phyloP scores from a whole-genome alignment of 1,140 invertebrate species.

The Dendroctonus valens region DNA sequence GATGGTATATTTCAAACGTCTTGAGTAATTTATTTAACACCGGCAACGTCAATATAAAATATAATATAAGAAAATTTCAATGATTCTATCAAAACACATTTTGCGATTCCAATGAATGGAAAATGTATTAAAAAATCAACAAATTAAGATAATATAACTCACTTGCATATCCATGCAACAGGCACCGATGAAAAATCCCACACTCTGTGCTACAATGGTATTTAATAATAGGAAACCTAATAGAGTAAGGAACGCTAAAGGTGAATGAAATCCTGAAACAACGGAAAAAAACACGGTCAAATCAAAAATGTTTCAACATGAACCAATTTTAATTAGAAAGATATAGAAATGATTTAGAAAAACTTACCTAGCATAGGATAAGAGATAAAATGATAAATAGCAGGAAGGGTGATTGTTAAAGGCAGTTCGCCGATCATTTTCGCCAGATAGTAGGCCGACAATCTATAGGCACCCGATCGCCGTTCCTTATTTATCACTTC shows the following conservation, averaged over 20 bases:
- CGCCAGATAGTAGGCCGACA: slow-evolving; percentile 83
- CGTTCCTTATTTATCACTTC: slow-evolving; percentile 84
- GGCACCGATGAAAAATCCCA: slow-evolving; percentile 81
- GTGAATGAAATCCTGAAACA: slow-evolving; percentile 54
- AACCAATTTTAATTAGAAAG: too few relatives aligned
- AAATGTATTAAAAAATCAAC: background rate
- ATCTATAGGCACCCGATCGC: slow-evolving; percentile 74
- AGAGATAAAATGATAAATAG: slow-evolving; percentile 76
- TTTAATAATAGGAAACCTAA: slow-evolving; percentile 73
- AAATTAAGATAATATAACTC: background rate
- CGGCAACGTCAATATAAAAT: too few relatives aligned
- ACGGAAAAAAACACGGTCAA: background rate
- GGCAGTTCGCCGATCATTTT: slow-evolving; percentile 84
- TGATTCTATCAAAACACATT: too few relatives aligned
- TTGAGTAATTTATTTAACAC: too few relatives aligned
- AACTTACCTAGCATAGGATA: slow-evolving; percentile 70
- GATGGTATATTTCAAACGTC: too few relatives aligned
- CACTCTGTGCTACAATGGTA: slow-evolving; percentile 79
- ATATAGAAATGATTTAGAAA: too few relatives aligned
- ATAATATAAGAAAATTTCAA: too few relatives aligned
- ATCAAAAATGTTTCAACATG: background rate
- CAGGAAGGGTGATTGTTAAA: slow-evolving; percentile 72
- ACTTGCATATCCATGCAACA: slow-evolving; percentile 78
- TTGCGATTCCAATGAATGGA: background rate
- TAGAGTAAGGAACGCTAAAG: slow-evolving; percentile 67